These are phyloP conservation scores for Darevskia mixta DNA, from an alignment of 2,797 vertebrate species.

Conservation along the genomic window DNA sequence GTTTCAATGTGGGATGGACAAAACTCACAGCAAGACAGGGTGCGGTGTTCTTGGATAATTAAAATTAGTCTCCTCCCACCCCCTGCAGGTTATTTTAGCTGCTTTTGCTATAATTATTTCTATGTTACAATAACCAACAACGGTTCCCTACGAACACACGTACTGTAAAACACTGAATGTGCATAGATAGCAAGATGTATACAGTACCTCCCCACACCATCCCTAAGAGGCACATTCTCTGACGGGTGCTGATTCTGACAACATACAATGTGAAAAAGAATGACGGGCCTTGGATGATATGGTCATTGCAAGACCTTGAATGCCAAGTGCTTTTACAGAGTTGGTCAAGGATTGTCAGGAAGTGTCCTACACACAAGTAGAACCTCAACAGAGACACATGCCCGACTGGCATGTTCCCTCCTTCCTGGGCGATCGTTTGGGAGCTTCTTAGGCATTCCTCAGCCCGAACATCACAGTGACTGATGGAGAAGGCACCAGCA, in stretches of 20 bases:
- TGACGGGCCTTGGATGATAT: too few species aligned
- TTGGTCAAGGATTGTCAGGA: too few species aligned
- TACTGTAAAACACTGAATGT: background rate
- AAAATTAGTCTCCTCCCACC: background rate
- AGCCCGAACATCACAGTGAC: too few species aligned
- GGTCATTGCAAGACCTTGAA: too few species aligned
- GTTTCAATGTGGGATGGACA: slow-evolving; percentile 27
- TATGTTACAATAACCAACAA: background rate
- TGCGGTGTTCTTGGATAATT: background rate
- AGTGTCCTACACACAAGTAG: too few species aligned
- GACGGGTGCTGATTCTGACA: background rate
- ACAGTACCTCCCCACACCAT: too few species aligned
- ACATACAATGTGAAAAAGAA: background rate
- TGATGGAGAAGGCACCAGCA: too few species aligned
- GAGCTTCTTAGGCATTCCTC: too few species aligned
- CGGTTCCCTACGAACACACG: background rate
- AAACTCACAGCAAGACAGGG: background rate
- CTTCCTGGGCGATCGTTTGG: too few species aligned
- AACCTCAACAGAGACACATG: too few species aligned
- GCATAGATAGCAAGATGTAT: background rate
- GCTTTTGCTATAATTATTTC: background rate
- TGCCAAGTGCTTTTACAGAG: too few species aligned
- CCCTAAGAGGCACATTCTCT: background rate
- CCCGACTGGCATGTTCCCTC: too few species aligned
- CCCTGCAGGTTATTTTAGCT: background rate